Conservation (phyloP, 1,140 invertebrate species). For the Diprion similis region DNA sequence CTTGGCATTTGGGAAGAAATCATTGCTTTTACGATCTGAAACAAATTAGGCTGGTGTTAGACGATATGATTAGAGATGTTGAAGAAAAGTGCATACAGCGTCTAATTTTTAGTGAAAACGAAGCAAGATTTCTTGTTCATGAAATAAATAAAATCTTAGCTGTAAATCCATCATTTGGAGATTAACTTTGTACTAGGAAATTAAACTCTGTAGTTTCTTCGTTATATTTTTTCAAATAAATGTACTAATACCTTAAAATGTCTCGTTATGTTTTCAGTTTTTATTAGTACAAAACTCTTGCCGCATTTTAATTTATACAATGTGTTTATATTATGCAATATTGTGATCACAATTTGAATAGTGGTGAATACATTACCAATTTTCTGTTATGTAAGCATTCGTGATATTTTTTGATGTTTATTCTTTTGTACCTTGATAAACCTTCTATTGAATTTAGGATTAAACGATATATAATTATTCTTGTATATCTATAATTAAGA, state of each 20-base stretch:
- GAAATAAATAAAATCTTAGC: slow-evolving; percentile 31
- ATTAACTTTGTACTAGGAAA: too few relatives aligned
- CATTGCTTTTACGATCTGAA: slow-evolving; percentile 58
- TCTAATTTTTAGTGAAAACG: slow-evolving; percentile 37
- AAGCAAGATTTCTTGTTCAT: slow-evolving; percentile 35
- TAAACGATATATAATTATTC: not conserved
- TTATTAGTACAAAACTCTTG: not conserved
- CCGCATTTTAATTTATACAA: not conserved
- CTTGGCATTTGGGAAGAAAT: slow-evolving; percentile 50
- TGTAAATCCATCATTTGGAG: not conserved
- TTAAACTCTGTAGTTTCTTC: too few relatives aligned
- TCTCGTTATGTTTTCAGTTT: not conserved
- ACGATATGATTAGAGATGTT: slow-evolving; percentile 47
- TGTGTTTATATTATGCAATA: not conserved
- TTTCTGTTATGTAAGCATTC: too few relatives aligned
- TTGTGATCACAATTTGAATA: not conserved
- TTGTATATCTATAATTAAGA: slow-evolving; percentile 11
- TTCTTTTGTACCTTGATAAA: not conserved
- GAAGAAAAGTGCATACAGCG: slow-evolving; percentile 43
- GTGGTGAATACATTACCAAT: too few relatives aligned
- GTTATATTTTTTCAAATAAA: too few relatives aligned
- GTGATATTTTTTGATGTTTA: too few relatives aligned
- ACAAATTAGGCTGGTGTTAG: slow-evolving; percentile 45
- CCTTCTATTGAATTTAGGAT: not conserved
- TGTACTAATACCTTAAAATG: too few relatives aligned